phyloP scores from a whole-genome alignment of 2,888 invertebrate genomes.

The Opisthograptis luteolata region DNA sequence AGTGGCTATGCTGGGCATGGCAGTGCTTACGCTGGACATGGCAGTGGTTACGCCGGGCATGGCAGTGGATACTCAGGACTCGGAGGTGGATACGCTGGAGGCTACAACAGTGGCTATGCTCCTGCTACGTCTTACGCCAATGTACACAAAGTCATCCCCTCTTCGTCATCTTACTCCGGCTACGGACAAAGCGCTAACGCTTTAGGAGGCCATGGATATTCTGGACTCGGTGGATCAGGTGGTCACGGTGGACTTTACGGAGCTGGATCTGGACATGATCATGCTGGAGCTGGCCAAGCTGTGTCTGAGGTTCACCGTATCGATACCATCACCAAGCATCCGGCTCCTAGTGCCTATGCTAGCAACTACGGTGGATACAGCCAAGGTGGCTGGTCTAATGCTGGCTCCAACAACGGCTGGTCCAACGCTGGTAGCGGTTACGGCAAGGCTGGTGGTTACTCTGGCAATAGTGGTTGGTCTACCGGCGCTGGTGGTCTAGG shows the following conservation, averaged over 20 bases:
- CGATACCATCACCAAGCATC: conserved; percentile 29
- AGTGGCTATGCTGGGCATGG: conserved; percentile 22
- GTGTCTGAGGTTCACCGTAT: conserved; percentile 43
- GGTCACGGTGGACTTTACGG: conserved; percentile 25
- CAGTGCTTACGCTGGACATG: conserved; percentile 25
- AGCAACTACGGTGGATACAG: conserved; percentile 29
- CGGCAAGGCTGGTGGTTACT: conserved; percentile 19
- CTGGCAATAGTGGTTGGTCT: conserved; percentile 23
- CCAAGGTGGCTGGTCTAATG: conserved; percentile 26
- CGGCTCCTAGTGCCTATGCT: conserved; percentile 21
- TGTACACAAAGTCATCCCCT: conserved; percentile 44
- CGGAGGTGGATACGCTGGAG: conserved; percentile 31
- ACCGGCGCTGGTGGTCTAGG: conserved; percentile 14
- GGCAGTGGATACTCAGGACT: conserved; percentile 32
- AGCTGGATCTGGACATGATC: conserved; percentile 9
- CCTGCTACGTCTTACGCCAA: conserved; percentile 48
- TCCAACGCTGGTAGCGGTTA: conserved; percentile 29
- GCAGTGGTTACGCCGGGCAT: conserved; percentile 32
- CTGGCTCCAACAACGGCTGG: conserved; percentile 13
- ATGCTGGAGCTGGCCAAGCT: conserved; percentile 34
- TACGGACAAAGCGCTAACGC: conserved; percentile 26
- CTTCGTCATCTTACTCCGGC: conserved; percentile 33
- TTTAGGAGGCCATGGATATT: conserved; percentile 25
- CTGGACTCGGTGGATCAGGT: conserved; percentile 26
- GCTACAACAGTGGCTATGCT: conserved; percentile 18